Conservation (phyloP, 2,888 invertebrate species). For the Acleris literana region DNA sequence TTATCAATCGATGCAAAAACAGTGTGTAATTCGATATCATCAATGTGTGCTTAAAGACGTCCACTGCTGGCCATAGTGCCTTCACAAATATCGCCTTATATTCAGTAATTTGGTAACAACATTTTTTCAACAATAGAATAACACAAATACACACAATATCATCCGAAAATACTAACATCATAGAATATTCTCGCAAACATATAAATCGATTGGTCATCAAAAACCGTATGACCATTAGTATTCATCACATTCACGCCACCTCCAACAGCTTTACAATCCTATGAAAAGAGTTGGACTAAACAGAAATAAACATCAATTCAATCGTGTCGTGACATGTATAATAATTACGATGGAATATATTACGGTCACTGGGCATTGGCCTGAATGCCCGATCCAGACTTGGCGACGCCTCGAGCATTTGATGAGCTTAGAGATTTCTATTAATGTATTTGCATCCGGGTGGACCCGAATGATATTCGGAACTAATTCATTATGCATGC, state of each 20-base stretch:
- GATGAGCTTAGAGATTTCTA: conserved; percentile 33
- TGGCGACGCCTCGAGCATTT: conserved; percentile 55
- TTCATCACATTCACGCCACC: conserved; percentile 12
- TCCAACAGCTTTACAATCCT: conserved; percentile 11
- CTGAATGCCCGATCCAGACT: conserved; percentile 64
- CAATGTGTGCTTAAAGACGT: too few relatives aligned
- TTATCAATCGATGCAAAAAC: too few relatives aligned
- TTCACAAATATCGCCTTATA: too few relatives aligned
- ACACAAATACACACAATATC: too few relatives aligned
- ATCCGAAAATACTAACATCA: conserved; percentile 6
- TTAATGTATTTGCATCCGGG: conserved; percentile 26
- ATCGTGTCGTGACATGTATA: conserved; percentile 31
- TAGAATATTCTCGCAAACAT: conserved; percentile 1
- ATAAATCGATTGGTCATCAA: conserved; percentile 16
- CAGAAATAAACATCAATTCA: conserved; percentile 28
- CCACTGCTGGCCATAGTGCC: too few relatives aligned
- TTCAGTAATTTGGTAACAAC: too few relatives aligned
- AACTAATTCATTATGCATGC: conserved; percentile 9
- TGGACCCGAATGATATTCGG: background rate
- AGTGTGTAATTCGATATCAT: too few relatives aligned
- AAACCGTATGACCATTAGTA: conserved; percentile 28
- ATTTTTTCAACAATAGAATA: too few relatives aligned
- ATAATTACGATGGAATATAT: conserved; percentile 37
- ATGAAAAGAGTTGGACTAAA: conserved; percentile 23
- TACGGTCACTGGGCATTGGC: conserved; percentile 65